Evolutionary conservation across 2,888 invertebrate genomes (phyloP).

Genomic region (Yponomeuta plumbellus): DNA sequence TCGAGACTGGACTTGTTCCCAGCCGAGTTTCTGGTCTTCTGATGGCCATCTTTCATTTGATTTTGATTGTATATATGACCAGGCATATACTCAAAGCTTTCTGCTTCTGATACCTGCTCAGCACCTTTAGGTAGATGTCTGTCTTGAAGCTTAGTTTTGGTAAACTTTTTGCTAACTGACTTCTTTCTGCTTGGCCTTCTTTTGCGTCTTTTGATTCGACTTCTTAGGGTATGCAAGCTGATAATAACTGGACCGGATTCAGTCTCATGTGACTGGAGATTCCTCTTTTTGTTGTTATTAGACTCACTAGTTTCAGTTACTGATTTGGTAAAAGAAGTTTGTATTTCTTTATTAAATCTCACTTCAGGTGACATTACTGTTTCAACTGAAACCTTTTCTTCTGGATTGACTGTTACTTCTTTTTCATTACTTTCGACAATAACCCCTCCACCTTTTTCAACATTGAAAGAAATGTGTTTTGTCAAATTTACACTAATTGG

Average conservation of each 20-base stretch:
- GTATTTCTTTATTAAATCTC: slow-evolving; percentile 57
- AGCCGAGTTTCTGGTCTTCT: slow-evolving; percentile 33
- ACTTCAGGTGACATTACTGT: slow-evolving; percentile 31
- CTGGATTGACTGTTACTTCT: slow-evolving; percentile 39
- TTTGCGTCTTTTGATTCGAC: slow-evolving; percentile 45
- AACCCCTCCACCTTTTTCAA: slow-evolving; percentile 56
- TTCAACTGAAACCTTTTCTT: slow-evolving; percentile 41
- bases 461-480: slow-evolving; percentile 68
- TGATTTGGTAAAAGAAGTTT: slow-evolving; percentile 46
- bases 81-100: slow-evolving; percentile 81
- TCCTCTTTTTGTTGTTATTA: not conserved
- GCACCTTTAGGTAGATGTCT: slow-evolving; percentile 38
- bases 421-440: slow-evolving; percentile 46
- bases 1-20: slow-evolving; percentile 67
- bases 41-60: slow-evolving; percentile 39
- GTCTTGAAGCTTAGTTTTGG: not conserved
- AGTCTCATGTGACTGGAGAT: not conserved
- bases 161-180: slow-evolving; percentile 12
- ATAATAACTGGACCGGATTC: slow-evolving; percentile 49
- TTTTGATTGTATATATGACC: slow-evolving; percentile 77
- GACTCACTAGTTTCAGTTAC: slow-evolving; percentile 28
- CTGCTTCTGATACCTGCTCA: slow-evolving; percentile 73
- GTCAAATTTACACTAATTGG: slow-evolving; percentile 60
- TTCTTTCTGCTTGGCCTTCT: slow-evolving; percentile 33
- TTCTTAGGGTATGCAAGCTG: slow-evolving; percentile 53